These are phyloP conservation scores for Stictonetta naevosa DNA, from an alignment of 2,113 vertebrate genomes.

Conservation along the genomic window DNA sequence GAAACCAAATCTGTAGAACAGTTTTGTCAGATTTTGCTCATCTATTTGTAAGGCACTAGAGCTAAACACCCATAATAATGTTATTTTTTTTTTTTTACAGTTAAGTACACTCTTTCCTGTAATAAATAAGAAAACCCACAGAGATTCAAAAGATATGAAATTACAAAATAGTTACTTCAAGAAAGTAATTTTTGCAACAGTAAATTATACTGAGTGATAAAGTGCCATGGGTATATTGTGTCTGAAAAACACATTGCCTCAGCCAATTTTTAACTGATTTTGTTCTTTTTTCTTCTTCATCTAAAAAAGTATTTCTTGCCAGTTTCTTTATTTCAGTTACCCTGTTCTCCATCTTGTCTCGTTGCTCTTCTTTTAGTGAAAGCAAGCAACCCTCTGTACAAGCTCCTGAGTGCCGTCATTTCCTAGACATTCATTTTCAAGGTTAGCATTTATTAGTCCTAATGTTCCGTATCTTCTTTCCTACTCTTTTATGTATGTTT, in stretches of 20 bases:
- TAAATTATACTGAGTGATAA: not conserved
- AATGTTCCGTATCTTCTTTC: not conserved
- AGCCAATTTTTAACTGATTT: not conserved
- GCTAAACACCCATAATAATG: not conserved
- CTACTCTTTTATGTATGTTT: not conserved
- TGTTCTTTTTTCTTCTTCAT: not conserved
- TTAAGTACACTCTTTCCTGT: not conserved
- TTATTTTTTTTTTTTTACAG: not conserved
- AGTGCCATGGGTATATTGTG: not conserved
- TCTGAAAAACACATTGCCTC: not conserved
- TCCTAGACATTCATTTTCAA: not conserved
- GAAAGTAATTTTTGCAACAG: not conserved
- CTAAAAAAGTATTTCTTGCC: not conserved
- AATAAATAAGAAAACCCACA: not conserved
- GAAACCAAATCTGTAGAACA: not conserved
- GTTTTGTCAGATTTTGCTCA: not conserved
- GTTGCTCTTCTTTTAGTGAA: not conserved
- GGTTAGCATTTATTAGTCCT: slow-evolving; percentile 17
- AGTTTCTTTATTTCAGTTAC: not conserved
- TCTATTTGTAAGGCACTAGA: not conserved
- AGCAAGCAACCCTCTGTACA: not conserved
- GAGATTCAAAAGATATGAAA: not conserved
- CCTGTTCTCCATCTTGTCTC: not conserved
- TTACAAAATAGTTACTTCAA: not conserved
- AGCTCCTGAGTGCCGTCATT: not conserved